phyloP scores from a whole-genome alignment of 2,888 invertebrate genomes.

The Aspidapion aeneum region DNA sequence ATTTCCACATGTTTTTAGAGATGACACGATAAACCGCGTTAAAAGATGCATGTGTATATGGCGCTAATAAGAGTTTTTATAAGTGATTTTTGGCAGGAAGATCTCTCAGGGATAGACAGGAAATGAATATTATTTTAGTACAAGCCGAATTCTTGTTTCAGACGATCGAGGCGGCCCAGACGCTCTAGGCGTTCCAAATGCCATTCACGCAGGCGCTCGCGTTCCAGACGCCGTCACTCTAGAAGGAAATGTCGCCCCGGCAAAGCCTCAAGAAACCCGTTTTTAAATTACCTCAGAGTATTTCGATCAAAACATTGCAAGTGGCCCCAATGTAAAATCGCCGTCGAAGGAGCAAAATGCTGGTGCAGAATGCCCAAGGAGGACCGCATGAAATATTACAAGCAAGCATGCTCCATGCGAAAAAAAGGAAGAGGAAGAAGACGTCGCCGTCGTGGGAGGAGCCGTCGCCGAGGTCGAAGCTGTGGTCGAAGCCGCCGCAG shows the following conservation, averaged over 20 bases:
- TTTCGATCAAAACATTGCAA: constrained; percentile 35
- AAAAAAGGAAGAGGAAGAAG: constrained; percentile 11
- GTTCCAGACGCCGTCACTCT: constrained; percentile 5
- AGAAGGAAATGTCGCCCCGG: constrained; percentile 20
- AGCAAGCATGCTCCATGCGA: constrained; percentile 23
- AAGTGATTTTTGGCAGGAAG: too few species aligned
- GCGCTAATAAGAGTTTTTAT: too few species aligned
- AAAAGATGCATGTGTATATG: too few species aligned
- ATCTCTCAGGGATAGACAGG: too few species aligned
- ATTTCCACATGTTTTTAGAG: too few species aligned
- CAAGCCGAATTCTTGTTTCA: too few species aligned
- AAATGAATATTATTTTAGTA: too few species aligned
- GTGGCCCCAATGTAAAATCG: constrained; percentile 36
- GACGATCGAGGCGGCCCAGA: not conserved
- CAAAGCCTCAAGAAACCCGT: constrained; percentile 33
- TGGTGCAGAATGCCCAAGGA: constrained; percentile 34
- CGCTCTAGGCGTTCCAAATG: too few species aligned
- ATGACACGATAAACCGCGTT: too few species aligned
- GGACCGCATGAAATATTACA: constrained; percentile 24
- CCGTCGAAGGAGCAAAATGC: constrained; percentile 37
- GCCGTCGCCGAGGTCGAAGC: not conserved
- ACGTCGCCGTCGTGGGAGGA: not conserved
- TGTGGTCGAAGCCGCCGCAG: too few species aligned
- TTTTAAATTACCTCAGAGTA: constrained; percentile 38
- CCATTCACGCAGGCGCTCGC: constrained; percentile 9